These are phyloP conservation scores for Hoplostethus mediterraneus DNA, from an alignment of 2,797 vertebrate genomes.

Conservation along the genomic window DNA sequence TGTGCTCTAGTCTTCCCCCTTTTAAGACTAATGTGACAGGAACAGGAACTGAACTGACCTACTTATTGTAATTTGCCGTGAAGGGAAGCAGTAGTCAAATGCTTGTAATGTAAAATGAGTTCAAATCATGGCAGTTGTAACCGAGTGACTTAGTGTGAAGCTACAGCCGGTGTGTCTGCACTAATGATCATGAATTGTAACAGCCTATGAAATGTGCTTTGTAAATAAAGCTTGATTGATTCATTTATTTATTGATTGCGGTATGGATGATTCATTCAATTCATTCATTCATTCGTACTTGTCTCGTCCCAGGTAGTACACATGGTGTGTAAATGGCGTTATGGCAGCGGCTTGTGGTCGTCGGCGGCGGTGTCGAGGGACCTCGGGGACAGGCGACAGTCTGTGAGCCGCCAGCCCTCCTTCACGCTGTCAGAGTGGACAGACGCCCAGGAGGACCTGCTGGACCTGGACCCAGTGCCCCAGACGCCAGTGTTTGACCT, in stretches of 20 bases:
- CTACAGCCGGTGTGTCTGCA: no score
- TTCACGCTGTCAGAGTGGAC: constrained; percentile 99
- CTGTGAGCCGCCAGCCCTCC: constrained; percentile 96
- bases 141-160: no score
- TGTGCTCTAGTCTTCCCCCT: no score
- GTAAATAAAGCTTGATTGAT: not conserved
- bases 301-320: constrained; percentile 79
- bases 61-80: not conserved
- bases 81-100: not conserved
- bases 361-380: constrained; percentile 61
- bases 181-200: no score
- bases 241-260: not conserved
- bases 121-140: no score
- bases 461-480: constrained; percentile 91
- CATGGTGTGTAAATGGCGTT: constrained; percentile 86
- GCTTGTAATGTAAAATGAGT: no score
- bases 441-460: constrained; percentile 92
- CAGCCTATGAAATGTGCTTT: no score
- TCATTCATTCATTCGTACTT: not conserved
- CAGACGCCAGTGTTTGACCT: constrained; percentile 96
- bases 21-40: no score
- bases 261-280: not conserved
- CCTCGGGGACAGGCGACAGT: constrained; percentile 91
- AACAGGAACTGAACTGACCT: no score
- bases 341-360: constrained; percentile 66